A percentile compares a stretch with the other conserved stretches of the same genome.
Evolutionary conservation across 2,888 invertebrate genomes (phyloP).

Genomic region (Sturmia bella): DNA sequence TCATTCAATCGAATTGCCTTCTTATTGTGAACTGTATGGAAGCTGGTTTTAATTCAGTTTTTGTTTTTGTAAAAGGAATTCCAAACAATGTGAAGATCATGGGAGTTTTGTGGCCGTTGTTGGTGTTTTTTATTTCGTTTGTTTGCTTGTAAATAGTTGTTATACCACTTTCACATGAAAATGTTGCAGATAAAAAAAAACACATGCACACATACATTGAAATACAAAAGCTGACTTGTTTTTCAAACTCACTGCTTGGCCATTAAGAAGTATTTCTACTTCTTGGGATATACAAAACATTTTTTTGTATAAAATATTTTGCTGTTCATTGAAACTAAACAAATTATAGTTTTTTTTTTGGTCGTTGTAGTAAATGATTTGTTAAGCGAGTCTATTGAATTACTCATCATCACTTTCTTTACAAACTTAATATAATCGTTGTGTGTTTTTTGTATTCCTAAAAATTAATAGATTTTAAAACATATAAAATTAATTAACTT

Average conservation of each 20-base stretch:
- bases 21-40: not conserved
- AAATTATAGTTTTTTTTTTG: not conserved
- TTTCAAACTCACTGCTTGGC: constrained; percentile 25
- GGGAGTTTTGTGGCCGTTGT: constrained; percentile 34
- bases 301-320: constrained; percentile 6
- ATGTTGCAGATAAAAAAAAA: constrained; percentile 30
- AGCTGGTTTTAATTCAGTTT: constrained; percentile 14
- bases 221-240: constrained; percentile 40
- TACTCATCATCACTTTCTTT: not conserved
- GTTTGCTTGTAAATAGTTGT: constrained; percentile 51
- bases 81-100: constrained; percentile 45
- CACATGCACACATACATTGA: not conserved
- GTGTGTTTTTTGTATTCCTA: no score
- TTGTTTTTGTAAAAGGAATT: constrained; percentile 36
- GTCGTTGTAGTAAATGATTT: constrained; percentile 6
- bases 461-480: no score
- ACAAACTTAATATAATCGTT: no score
- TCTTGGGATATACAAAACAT: not conserved
- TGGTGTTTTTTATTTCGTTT: constrained; percentile 12
- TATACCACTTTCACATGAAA: constrained; percentile 68
- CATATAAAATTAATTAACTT: no score
- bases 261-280: constrained; percentile 17
- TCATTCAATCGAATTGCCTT: not conserved
- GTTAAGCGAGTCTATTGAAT: constrained; percentile 30
- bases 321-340: constrained; percentile 23